phyloP scores from a whole-genome alignment of 2,113 vertebrate genomes.

The Girardinichthys multiradiatus region DNA sequence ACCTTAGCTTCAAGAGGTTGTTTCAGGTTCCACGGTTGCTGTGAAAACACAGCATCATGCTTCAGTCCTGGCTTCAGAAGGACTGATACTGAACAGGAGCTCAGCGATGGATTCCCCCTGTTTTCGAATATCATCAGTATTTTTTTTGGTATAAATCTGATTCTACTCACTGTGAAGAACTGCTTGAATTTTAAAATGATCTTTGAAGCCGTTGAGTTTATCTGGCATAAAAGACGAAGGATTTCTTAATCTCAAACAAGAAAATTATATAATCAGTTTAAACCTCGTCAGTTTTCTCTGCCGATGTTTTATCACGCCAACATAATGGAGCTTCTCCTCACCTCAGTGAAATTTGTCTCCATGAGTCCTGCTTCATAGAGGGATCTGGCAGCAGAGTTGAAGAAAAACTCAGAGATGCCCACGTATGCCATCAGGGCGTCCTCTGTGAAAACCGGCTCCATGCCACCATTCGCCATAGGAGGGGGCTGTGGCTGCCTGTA shows the following conservation, averaged over 20 bases:
- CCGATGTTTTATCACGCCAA: background rate
- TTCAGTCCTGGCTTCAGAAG: background rate
- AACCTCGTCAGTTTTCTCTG: background rate
- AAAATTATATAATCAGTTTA: background rate
- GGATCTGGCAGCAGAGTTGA: background rate
- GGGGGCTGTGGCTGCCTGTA: background rate
- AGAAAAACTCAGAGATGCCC: background rate
- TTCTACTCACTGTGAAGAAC: background rate
- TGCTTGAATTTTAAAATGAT: background rate
- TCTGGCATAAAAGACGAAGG: background rate
- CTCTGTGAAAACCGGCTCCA: background rate
- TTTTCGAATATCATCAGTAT: background rate
- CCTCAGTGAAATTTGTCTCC: background rate
- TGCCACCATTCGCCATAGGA: background rate
- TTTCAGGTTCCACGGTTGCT: background rate
- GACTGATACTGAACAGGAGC: background rate
- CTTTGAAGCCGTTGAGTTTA: background rate
- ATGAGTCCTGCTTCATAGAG: background rate
- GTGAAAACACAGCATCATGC: background rate
- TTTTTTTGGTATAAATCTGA: background rate
- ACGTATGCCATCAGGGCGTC: background rate
- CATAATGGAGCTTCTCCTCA: background rate
- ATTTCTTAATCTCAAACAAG: background rate
- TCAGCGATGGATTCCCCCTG: background rate
- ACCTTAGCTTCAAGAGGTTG: background rate